phyloP scores from a whole-genome alignment of 2,797 vertebrate species.

The Atherinosoma microstoma region DNA sequence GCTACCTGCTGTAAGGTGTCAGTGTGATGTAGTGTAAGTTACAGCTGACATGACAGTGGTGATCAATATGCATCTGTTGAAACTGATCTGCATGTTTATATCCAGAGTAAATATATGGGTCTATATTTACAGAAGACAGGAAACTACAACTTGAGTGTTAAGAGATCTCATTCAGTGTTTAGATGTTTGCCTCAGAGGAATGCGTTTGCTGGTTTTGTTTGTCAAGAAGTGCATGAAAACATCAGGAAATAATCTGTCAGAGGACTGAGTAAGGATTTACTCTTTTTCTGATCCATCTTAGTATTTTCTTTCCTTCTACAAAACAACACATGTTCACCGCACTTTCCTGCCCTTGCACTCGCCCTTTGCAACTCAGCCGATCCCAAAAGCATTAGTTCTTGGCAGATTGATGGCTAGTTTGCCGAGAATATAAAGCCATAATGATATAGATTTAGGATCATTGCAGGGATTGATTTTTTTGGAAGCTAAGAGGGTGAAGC shows the following conservation, averaged over 20 bases:
- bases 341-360: slow-evolving; percentile 22
- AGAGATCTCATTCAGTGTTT: slow-evolving; percentile 28
- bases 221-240: slow-evolving; percentile 39
- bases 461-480: slow-evolving; percentile 85
- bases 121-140: slow-evolving; percentile 2
- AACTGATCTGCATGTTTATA: slow-evolving; percentile 23
- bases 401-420: slow-evolving; percentile 79
- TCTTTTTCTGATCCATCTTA: slow-evolving; percentile 36
- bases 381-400: slow-evolving; percentile 75
- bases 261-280: slow-evolving; percentile 15
- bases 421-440: slow-evolving; percentile 81
- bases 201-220: slow-evolving; percentile 42
- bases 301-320: slow-evolving; percentile 44
- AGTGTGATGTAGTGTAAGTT: slow-evolving; percentile 22
- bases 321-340: slow-evolving; percentile 35
- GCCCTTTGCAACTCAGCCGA: slow-evolving; percentile 39
- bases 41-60: slow-evolving; percentile 30
- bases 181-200: slow-evolving; percentile 19
- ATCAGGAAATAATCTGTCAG: slow-evolving; percentile 34
- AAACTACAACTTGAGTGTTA: slow-evolving; percentile 42
- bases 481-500: slow-evolving; percentile 85
- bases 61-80: slow-evolving; percentile 21
- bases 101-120: slow-evolving; percentile 21
- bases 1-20: slow-evolving; percentile 42
- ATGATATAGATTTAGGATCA: slow-evolving; percentile 85